A percentile compares a stretch with the other conserved stretches of the same genome.
Evolutionary conservation across 1,140 invertebrate genomes (phyloP).

Genomic region (Heliconius eleuchia): DNA sequence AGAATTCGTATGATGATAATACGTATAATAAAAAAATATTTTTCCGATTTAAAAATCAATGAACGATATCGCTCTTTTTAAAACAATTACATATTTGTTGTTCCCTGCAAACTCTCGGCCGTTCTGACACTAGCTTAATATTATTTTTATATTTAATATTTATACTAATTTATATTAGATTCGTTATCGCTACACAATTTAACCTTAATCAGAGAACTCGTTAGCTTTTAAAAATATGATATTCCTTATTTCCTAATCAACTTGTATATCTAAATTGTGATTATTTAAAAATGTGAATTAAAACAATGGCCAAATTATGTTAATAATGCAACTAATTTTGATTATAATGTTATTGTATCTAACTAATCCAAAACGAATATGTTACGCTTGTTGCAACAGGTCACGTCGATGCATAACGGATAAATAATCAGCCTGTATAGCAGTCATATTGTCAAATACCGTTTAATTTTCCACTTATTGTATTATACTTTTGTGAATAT

Average conservation of each 20-base stretch:
- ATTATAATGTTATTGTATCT: not conserved
- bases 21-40: too few species aligned
- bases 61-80: too few species aligned
- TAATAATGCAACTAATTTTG: not conserved
- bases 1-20: too few species aligned
- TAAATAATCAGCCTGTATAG: not conserved
- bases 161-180: not conserved
- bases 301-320: not conserved
- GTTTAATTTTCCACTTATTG: not conserved
- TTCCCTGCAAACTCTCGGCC: too few species aligned
- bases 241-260: not conserved
- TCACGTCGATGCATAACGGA: not conserved
- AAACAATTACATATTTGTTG: too few species aligned
- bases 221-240: not conserved
- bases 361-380: not conserved
- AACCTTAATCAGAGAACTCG: constrained; percentile 1
- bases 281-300: not conserved
- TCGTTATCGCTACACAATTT: not conserved
- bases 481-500: too few species aligned
- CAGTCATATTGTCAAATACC: not conserved
- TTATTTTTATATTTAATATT: not conserved
- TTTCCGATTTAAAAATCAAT: too few species aligned
- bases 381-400: constrained; percentile 2
- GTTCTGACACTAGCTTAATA: not conserved
- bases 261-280: not conserved